These are phyloP conservation scores for Macaca fascicularis DNA, from an alignment of 2,113 vertebrate species.

Conservation along the genomic window DNA sequence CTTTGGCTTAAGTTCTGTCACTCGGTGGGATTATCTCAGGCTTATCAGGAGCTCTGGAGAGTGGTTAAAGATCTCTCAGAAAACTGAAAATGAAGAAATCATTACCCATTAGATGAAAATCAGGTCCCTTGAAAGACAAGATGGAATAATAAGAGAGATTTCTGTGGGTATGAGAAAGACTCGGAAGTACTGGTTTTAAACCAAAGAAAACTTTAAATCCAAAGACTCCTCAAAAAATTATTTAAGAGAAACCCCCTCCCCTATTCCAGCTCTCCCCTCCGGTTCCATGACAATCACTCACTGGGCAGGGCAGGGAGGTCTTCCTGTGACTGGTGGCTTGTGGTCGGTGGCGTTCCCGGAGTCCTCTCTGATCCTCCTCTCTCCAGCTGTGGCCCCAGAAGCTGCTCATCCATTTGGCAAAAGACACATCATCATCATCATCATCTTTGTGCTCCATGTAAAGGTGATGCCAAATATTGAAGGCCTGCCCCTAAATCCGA, in stretches of 20 bases:
- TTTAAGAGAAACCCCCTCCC: background rate
- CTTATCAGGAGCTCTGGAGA: background rate
- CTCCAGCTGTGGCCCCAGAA: constrained; percentile 94
- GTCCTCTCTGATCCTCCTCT: constrained; percentile 82
- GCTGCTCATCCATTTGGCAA: constrained; percentile 99
- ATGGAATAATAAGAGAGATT: background rate
- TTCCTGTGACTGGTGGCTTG: constrained; percentile 83
- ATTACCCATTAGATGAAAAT: constrained; percentile 2
- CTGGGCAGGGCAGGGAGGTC: constrained; percentile 92
- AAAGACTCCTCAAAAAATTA: background rate
- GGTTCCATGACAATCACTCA: constrained; percentile 80
- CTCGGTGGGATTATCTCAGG: background rate
- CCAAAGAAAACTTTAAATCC: constrained; percentile 34
- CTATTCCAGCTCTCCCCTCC: background rate
- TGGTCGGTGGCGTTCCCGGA: constrained; percentile 81
- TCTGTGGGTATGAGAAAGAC: background rate
- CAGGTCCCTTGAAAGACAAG: background rate
- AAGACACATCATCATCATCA: constrained; percentile 94
- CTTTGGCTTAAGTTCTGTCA: background rate
- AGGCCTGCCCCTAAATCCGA: constrained; percentile 36
- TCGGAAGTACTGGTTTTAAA: constrained; percentile 28
- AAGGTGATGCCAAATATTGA: constrained; percentile 71
- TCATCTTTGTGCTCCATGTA: constrained; percentile 87
- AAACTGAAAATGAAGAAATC: constrained; percentile 35
- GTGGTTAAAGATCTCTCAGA: background rate